phyloP scores from a whole-genome alignment of 2,113 vertebrate species.

The Tychaedon coryphoeus region DNA sequence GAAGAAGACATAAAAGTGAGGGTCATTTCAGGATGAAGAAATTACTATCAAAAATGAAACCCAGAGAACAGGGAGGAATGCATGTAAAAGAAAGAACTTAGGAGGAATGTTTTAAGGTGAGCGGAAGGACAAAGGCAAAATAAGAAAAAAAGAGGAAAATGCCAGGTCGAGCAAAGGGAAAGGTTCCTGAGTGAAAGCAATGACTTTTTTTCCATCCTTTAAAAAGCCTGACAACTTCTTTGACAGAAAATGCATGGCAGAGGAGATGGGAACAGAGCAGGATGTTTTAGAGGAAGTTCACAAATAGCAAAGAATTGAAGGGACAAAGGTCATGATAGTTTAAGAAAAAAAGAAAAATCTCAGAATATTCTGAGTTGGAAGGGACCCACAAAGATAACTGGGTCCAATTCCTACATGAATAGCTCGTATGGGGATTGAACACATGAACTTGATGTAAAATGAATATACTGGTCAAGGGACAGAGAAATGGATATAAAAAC shows the following conservation, averaged over 20 bases:
- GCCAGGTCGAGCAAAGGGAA: not conserved
- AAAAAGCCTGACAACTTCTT: not conserved
- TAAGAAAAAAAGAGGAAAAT: not conserved
- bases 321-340: not conserved
- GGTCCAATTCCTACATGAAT: not conserved
- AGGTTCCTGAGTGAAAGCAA: not conserved
- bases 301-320: conserved; percentile 20
- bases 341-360: not conserved
- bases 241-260: conserved; percentile 13
- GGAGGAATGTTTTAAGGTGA: not conserved
- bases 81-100: not conserved
- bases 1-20: not conserved
- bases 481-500: not conserved
- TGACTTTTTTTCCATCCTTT: not conserved
- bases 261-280: not conserved
- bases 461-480: not conserved
- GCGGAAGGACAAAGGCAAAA: not conserved
- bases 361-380: not conserved
- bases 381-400: not conserved
- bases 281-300: conserved; percentile 22
- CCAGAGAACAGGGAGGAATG: not conserved
- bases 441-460: not conserved
- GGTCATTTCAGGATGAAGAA: not conserved
- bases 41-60: not conserved
- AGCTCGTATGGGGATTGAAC: not conserved